Evolutionary conservation across 2,888 invertebrate genomes (phyloP), one percentile per base, ranked within the genome.

Genomic region (Eurois occulta): DNA sequence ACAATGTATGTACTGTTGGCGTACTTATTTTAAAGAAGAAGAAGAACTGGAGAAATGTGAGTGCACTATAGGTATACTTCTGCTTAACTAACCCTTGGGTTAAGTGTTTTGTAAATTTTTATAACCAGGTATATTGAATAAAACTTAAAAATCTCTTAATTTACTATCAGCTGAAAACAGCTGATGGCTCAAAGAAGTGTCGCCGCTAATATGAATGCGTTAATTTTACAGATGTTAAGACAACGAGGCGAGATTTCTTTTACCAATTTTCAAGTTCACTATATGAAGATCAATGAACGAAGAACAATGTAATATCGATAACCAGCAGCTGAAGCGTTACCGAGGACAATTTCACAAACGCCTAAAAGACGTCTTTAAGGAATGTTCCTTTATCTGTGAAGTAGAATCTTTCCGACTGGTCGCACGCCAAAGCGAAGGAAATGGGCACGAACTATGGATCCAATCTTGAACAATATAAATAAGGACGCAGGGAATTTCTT

Each of bases 321-420:
- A 78, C 62, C 55, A 69, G 28, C 72, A 65, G 52, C 77, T 74
- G 38, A 62, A 67, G 79, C 69, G 62, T 66, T 35, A 72, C 13
- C 43, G 28, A 72, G 60, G 71, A 80, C 72, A 81, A 81, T 81
- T 72, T 77, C 66, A 67, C 66, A 77, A 80, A 83, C 75, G 62
- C 71, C 79, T 81, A 73, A 66, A 85, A 80, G 55, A 81, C 41
- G 69, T 86, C 81, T 84, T 80, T 78, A 80, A 79, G 77, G 55
- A 78, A 80, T 76, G 72, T 65, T 84, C 77, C 78, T 78, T 85
- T 87, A 86, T 80, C 87, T 89, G 88, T 82, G 80, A 88, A 87
- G 85, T 58, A 85, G 82, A 87, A 88, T 87, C 69, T 90, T 90
- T 88, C 85, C 86, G 60, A 75, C 16, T 83, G 88, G 82, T 78